Conservation (phyloP, 2,888 invertebrate genomes). For the Volucella inanis region DNA sequence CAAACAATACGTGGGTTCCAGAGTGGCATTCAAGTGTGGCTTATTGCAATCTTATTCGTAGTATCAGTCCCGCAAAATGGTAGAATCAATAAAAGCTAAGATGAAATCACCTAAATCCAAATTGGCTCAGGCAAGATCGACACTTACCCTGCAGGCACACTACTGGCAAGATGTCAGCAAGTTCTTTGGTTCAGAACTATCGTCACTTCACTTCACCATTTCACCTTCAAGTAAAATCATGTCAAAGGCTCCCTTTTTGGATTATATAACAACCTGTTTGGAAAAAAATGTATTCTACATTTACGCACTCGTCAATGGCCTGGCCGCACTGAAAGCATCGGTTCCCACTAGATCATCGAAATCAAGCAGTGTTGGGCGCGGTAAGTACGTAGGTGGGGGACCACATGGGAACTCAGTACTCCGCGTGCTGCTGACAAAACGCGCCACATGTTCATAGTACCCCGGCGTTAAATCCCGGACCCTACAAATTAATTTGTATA, state of each 20-base stretch:
- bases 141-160: constrained; percentile 1
- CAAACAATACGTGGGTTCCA: not conserved
- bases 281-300: constrained; percentile 30
- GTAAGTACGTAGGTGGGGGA: no score
- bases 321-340: no score
- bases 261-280: not conserved
- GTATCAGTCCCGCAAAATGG: not conserved
- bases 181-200: constrained; percentile 4
- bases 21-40: not conserved
- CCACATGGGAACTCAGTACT: no score
- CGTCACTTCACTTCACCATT: not conserved
- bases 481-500: no score
- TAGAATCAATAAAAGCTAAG: constrained; percentile 2
- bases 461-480: no score
- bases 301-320: constrained; percentile 12
- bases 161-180: constrained; percentile 4
- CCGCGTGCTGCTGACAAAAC: no score
- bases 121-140: constrained; percentile 4
- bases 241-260: not conserved
- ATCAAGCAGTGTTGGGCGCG: no score
- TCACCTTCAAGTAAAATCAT: not conserved
- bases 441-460: no score
- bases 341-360: no score
- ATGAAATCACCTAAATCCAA: no score
- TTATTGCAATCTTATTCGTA: constrained; percentile 17